Evolutionary conservation across 2,113 vertebrate genomes (phyloP).

Genomic region (Pantherophis guttatus): DNA sequence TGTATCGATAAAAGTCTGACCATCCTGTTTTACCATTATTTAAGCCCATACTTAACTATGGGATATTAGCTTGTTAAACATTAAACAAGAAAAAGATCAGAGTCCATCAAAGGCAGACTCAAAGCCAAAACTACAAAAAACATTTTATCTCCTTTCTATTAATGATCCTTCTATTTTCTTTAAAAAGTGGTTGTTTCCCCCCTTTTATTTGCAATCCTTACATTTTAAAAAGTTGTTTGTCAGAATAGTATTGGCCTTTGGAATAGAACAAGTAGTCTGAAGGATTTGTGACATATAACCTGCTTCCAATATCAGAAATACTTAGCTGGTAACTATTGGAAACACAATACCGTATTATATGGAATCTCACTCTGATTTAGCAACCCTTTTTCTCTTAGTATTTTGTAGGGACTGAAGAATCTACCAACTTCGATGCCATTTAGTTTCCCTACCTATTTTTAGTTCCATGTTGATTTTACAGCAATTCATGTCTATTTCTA

Average conservation of each 20-base stretch:
- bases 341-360: neutral
- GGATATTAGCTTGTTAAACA: slow-evolving; percentile 19
- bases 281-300: neutral
- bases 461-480: neutral
- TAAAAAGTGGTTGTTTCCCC: neutral
- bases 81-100: neutral
- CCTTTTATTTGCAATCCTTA: neutral
- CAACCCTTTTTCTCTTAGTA: neutral
- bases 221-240: neutral
- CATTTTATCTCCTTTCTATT: neutral
- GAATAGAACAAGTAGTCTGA: neutral
- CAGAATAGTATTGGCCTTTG: neutral
- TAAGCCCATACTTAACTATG: neutral
- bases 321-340: neutral
- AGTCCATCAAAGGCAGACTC: neutral
- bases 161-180: neutral
- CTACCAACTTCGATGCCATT: neutral
- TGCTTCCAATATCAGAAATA: neutral
- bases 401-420: neutral
- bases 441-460: neutral
- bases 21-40: slow-evolving; percentile 19
- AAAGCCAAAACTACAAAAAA: neutral
- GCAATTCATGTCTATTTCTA: neutral
- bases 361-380: neutral
- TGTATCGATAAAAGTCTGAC: neutral